Evolutionary conservation across 2,113 vertebrate genomes (phyloP).

Genomic region (Eulacestoma nigropectus): DNA sequence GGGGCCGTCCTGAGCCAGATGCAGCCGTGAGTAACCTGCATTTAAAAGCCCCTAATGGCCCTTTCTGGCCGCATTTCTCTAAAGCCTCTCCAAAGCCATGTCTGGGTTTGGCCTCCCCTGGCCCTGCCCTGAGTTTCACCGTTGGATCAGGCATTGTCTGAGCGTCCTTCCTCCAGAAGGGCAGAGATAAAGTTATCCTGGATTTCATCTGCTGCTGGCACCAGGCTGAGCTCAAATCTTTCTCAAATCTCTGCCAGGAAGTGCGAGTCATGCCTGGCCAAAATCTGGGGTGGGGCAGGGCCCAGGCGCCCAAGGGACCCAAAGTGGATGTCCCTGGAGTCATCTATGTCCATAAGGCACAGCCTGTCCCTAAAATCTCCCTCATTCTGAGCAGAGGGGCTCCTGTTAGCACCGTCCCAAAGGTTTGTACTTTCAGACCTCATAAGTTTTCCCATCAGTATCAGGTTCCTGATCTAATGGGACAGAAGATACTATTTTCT

Average conservation of each 20-base stretch:
- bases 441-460: not conserved
- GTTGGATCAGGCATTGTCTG: not conserved
- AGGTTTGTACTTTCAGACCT: not conserved
- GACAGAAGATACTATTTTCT: not conserved
- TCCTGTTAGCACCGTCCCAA: not conserved
- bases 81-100: not conserved
- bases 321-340: fast-evolving
- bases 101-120: not conserved
- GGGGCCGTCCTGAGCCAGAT: not conserved
- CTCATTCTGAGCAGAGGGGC: not conserved
- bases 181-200: not conserved
- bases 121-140: not conserved
- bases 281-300: not conserved
- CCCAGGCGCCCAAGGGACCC: fast-evolving
- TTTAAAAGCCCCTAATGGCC: not conserved
- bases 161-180: not conserved
- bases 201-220: not conserved
- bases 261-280: not conserved
- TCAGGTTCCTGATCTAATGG: not conserved
- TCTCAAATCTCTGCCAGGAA: not conserved
- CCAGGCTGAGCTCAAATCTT: not conserved
- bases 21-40: not conserved
- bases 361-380: not conserved
- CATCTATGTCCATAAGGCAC: not conserved
- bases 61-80: not conserved